Conservation (phyloP, 2,888 invertebrate genomes). For the Perizoma affinitatum region DNA sequence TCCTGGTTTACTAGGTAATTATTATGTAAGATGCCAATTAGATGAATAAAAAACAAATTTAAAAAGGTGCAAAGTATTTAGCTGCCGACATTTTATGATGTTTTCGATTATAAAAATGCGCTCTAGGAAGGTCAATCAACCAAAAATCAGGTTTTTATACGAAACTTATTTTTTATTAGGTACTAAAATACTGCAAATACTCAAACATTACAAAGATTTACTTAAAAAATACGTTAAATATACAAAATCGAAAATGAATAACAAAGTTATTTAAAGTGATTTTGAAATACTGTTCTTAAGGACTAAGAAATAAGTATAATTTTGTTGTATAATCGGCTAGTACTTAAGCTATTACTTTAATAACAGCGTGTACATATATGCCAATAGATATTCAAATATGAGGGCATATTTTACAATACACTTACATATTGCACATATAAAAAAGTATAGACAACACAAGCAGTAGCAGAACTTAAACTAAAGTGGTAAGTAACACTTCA, state of each 20-base stretch:
- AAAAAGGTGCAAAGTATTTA: too few relatives aligned
- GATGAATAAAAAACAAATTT: too few relatives aligned
- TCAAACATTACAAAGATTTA: not conserved
- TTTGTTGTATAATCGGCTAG: not conserved
- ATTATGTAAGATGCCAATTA: too few relatives aligned
- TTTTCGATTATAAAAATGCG: too few relatives aligned
- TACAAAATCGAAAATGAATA: slow-evolving; percentile 1
- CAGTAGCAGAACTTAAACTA: too few relatives aligned
- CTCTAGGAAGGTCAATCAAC: too few relatives aligned
- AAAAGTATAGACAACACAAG: not conserved
- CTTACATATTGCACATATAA: slow-evolving; percentile 1
- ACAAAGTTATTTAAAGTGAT: slow-evolving; percentile 16
- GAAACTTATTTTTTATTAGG: too few relatives aligned
- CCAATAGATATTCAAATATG: slow-evolving; percentile 13
- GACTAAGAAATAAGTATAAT: not conserved
- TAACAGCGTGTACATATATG: slow-evolving; percentile 8
- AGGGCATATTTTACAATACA: slow-evolving; percentile 22
- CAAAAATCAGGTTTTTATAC: too few relatives aligned
- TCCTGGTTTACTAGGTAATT: too few relatives aligned
- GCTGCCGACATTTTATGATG: too few relatives aligned
- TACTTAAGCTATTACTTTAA: slow-evolving; percentile 12
- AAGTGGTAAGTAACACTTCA: too few relatives aligned
- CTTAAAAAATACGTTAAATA: slow-evolving; percentile 6
- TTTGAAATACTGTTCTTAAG: slow-evolving; percentile 18
- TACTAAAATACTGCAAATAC: too few relatives aligned